Percentiles rank a stretch among this genome's conserved stretches.
phyloP scores from a whole-genome alignment of 2,113 vertebrate genomes.

The Geothlypis trichas region DNA sequence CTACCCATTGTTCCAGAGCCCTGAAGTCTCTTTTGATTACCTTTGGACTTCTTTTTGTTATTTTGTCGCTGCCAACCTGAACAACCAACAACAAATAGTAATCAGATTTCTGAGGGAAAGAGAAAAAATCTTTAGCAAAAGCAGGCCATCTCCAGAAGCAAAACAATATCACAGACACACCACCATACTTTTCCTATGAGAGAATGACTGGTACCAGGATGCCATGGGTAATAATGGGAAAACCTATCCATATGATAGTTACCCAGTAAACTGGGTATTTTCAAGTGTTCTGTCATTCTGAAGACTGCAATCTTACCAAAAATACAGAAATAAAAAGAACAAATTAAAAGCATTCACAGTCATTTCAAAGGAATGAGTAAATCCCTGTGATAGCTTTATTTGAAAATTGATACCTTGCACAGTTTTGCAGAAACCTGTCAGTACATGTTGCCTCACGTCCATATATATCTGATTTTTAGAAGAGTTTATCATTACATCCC shows the following conservation, averaged over 20 bases:
- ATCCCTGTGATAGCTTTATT: background rate
- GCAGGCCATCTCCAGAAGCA: background rate
- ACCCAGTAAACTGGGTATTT: background rate
- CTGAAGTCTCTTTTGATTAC: background rate
- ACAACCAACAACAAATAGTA: accelerated
- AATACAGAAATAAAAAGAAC: background rate
- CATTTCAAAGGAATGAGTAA: background rate
- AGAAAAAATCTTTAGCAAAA: background rate
- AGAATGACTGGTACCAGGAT: background rate
- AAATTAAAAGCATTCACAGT: background rate
- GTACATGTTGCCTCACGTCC: background rate
- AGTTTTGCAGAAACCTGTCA: background rate
- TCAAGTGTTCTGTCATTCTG: background rate
- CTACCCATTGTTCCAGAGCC: background rate
- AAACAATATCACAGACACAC: background rate
- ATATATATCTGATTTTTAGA: background rate
- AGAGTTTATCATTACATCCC: background rate
- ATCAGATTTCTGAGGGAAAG: background rate
- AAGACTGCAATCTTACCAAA: background rate
- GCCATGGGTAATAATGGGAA: background rate
- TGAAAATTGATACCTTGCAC: background rate
- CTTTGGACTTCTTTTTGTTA: background rate
- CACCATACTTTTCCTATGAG: background rate
- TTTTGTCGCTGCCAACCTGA: background rate
- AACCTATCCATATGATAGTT: background rate